phyloP scores from a whole-genome alignment of 2,888 invertebrate genomes.

The Lymantria dispar region DNA sequence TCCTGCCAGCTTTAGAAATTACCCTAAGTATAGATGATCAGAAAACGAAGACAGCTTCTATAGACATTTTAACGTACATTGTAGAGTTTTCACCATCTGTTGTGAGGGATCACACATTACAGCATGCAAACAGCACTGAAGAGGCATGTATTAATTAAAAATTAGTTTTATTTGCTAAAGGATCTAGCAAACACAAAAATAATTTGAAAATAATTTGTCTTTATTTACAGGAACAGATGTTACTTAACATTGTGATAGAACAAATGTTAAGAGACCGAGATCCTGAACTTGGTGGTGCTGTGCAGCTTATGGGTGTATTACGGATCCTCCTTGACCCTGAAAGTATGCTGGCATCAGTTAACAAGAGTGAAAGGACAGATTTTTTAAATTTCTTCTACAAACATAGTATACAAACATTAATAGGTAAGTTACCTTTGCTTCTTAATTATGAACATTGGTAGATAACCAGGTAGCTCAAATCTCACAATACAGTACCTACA shows the following conservation, averaged over 20 bases:
- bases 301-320: slow-evolving; percentile 97
- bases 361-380: slow-evolving; percentile 98
- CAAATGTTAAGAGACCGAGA: slow-evolving; percentile 99
- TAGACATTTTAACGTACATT: slow-evolving; percentile 98
- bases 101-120: slow-evolving; percentile 97
- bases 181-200: not conserved
- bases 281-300: slow-evolving; percentile 98
- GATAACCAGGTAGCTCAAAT: not conserved
- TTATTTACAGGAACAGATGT: slow-evolving; percentile 91
- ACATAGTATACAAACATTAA: slow-evolving; percentile 97
- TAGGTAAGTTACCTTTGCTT: slow-evolving; percentile 83
- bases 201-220: not conserved
- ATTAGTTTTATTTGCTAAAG: too few relatives aligned
- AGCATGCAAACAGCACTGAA: slow-evolving; percentile 94
- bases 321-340: slow-evolving; percentile 97
- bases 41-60: slow-evolving; percentile 97
- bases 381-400: slow-evolving; percentile 99
- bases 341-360: slow-evolving; percentile 96
- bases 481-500: too few relatives aligned
- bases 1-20: slow-evolving; percentile 94
- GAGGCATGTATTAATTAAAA: slow-evolving; percentile 82
- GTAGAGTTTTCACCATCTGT: slow-evolving; percentile 99
- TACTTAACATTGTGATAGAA: slow-evolving; percentile 98
- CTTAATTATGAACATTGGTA: not conserved
- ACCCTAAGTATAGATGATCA: slow-evolving; percentile 95